Conservation (phyloP, 2,797 vertebrate genomes). For the Enteromius trimaculatus region DNA sequence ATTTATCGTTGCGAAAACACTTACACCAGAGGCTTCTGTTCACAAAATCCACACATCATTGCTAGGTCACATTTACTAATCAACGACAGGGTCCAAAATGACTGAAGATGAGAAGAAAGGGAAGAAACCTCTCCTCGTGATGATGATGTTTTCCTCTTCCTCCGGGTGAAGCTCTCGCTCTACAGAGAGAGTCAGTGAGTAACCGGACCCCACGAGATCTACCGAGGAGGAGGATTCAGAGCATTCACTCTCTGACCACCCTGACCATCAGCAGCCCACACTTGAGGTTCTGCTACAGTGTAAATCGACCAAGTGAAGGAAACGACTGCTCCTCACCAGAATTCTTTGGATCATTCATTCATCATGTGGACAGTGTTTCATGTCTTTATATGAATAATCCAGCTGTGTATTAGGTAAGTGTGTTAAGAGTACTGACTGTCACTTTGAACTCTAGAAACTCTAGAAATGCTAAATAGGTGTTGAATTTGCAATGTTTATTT, state of each 20-base stretch:
- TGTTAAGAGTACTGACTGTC: background rate
- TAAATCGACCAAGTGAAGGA: background rate
- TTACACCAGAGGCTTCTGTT: background rate
- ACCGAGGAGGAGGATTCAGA: background rate
- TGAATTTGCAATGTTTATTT: too few species aligned
- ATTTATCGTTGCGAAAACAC: background rate
- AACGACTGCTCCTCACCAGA: background rate
- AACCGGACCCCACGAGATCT: background rate
- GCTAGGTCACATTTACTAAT: background rate
- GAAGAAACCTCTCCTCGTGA: background rate
- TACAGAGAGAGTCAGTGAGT: background rate
- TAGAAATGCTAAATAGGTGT: too few species aligned
- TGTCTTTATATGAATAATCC: background rate
- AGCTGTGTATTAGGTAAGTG: constrained; percentile 32
- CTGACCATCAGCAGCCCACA: background rate
- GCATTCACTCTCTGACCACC: background rate
- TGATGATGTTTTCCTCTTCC: background rate
- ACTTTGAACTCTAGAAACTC: background rate
- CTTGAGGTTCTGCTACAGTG: background rate
- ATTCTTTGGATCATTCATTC: constrained; percentile 14
- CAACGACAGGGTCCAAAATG: background rate
- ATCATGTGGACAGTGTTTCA: background rate
- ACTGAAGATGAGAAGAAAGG: background rate
- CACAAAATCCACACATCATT: background rate
- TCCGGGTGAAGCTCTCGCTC: background rate